These are phyloP conservation scores for Noctuana brunneofusca DNA, from an alignment of 2,888 invertebrate species.

Conservation along the genomic window DNA sequence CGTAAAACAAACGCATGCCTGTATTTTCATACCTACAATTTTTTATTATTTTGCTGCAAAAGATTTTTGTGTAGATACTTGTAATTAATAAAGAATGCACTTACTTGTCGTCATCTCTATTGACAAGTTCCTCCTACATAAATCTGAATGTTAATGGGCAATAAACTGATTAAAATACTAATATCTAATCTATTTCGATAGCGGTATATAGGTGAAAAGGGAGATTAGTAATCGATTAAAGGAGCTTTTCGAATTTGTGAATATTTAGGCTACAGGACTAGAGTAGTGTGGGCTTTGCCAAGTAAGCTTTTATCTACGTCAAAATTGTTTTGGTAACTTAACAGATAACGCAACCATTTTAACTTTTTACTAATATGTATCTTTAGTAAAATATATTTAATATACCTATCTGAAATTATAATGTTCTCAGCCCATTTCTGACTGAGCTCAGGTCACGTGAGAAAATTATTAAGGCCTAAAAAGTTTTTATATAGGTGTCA, in stretches of 20 bases:
- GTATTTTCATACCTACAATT: neutral
- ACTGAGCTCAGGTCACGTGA: no score
- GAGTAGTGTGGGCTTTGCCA: no score
- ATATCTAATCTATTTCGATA: slow-evolving; percentile 21
- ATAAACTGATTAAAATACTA: slow-evolving; percentile 42
- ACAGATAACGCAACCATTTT: no score
- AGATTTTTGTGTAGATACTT: neutral
- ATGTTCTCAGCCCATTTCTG: no score
- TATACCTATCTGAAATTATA: no score
- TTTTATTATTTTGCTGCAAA: slow-evolving; percentile 1
- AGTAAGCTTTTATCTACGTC: no score
- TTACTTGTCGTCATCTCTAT: slow-evolving; percentile 92
- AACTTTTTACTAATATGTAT: no score
- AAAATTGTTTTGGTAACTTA: no score
- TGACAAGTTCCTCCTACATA: slow-evolving; percentile 89
- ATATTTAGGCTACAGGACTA: neutral
- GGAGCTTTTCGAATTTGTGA: slow-evolving; percentile 5
- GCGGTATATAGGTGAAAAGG: slow-evolving; percentile 5
- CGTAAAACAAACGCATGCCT: slow-evolving; percentile 10
- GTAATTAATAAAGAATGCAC: slow-evolving; percentile 44
- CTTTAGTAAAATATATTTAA: no score
- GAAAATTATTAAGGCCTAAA: no score
- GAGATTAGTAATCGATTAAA: slow-evolving; percentile 9
- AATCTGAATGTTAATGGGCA: slow-evolving; percentile 42
- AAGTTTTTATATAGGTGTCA: neutral